Conservation (phyloP, 2,797 vertebrate species). For the Tokudaia muenninki region DNA sequence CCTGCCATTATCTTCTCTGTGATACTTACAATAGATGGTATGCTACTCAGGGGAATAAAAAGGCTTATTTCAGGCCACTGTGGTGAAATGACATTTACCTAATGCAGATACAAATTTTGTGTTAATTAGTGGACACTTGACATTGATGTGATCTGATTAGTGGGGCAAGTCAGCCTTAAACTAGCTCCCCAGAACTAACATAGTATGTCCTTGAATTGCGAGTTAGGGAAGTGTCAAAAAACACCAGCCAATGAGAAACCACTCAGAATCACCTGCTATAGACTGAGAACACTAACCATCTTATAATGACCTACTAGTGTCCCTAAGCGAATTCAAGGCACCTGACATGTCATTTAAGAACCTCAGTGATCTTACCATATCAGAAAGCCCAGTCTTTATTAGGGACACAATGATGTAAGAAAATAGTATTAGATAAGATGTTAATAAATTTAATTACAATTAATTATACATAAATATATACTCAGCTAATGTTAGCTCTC, state of each 20-base stretch:
- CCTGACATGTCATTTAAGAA: background rate
- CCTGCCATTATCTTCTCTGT: slow-evolving; percentile 84
- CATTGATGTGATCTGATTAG: slow-evolving; percentile 93
- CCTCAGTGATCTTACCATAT: background rate
- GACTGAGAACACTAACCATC: background rate
- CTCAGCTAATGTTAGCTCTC: background rate
- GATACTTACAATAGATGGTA: slow-evolving; percentile 82
- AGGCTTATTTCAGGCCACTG: slow-evolving; percentile 90
- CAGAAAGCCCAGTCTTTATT: background rate
- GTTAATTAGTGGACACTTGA: slow-evolving; percentile 95
- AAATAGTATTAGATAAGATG: slow-evolving; percentile 2
- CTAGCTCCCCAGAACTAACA: slow-evolving; percentile 86
- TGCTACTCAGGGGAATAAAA: slow-evolving; percentile 88
- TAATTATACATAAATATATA: background rate
- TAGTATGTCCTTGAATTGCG: slow-evolving; percentile 75
- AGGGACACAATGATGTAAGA: slow-evolving; percentile 11
- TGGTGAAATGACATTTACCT: slow-evolving; percentile 96
- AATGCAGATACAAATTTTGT: slow-evolving; percentile 94
- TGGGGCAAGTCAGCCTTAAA: slow-evolving; percentile 86
- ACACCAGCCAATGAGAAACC: slow-evolving; percentile 61
- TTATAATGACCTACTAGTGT: background rate
- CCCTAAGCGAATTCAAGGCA: background rate
- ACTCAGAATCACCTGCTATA: slow-evolving; percentile 9
- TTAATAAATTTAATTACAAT: background rate
- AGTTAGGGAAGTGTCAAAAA: slow-evolving; percentile 77